phyloP scores from a whole-genome alignment of 2,888 invertebrate species.

The Rotaria socialis region DNA sequence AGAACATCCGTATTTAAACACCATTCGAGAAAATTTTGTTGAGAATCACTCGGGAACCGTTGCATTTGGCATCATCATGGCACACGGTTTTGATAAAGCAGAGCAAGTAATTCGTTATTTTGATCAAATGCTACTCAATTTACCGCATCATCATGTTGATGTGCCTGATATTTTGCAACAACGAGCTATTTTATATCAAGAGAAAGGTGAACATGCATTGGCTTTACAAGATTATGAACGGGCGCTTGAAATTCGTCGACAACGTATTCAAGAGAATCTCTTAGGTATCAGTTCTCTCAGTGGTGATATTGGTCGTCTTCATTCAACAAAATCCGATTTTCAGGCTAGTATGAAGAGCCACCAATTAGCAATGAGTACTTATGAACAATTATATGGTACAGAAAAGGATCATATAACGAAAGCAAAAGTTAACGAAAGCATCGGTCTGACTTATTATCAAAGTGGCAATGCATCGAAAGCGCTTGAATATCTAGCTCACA shows the following conservation, averaged over 20 bases:
- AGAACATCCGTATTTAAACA: background rate
- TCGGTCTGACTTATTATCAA: background rate
- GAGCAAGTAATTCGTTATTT: background rate
- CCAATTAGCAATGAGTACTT: background rate
- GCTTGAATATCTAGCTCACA: background rate
- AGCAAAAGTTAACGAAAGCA: background rate
- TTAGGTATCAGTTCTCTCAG: background rate
- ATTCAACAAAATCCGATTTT: background rate
- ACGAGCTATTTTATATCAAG: constrained; percentile 6
- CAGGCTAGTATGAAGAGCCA: background rate
- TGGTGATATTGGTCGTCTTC: background rate
- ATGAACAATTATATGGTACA: background rate
- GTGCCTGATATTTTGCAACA: background rate
- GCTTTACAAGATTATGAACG: background rate
- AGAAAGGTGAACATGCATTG: background rate
- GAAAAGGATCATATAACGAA: background rate
- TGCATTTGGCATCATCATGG: background rate
- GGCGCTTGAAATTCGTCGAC: background rate
- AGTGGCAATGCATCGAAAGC: background rate
- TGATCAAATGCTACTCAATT: background rate
- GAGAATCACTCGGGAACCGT: background rate
- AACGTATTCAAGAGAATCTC: background rate
- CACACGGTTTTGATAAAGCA: background rate
- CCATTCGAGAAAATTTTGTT: background rate
- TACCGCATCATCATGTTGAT: background rate